phyloP scores from a whole-genome alignment of 1,140 invertebrate species.

The Pentalonia nigronervosa region DNA sequence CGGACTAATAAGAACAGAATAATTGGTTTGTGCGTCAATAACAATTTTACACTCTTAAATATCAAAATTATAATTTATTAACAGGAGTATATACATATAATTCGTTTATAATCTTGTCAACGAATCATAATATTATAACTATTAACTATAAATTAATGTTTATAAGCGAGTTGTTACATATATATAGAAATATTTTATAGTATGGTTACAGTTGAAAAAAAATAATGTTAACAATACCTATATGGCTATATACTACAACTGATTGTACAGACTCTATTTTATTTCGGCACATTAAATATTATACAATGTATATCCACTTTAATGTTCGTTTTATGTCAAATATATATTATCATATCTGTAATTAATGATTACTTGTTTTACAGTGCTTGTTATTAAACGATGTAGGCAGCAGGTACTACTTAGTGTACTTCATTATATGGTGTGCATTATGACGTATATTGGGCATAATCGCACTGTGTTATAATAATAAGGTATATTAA shows the following conservation, averaged over 20 bases:
- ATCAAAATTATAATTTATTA: background rate
- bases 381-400: background rate
- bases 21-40: background rate
- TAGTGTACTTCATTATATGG: background rate
- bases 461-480: background rate
- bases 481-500: background rate
- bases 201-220: background rate
- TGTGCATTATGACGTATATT: too few relatives aligned
- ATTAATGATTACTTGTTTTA: conserved; percentile 8
- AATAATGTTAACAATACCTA: background rate
- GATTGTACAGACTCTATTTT: background rate
- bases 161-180: background rate
- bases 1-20: background rate
- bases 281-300: background rate
- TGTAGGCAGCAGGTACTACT: background rate
- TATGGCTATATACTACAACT: too few relatives aligned
- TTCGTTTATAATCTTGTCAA: background rate
- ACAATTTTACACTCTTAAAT: background rate
- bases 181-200: background rate
- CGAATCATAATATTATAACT: background rate
- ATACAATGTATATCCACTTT: background rate
- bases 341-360: background rate
- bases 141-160: background rate
- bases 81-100: background rate
- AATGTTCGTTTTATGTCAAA: background rate